These are phyloP conservation scores for Dascyllus trimaculatus DNA, from an alignment of 2,113 vertebrate species.

Conservation along the genomic window DNA sequence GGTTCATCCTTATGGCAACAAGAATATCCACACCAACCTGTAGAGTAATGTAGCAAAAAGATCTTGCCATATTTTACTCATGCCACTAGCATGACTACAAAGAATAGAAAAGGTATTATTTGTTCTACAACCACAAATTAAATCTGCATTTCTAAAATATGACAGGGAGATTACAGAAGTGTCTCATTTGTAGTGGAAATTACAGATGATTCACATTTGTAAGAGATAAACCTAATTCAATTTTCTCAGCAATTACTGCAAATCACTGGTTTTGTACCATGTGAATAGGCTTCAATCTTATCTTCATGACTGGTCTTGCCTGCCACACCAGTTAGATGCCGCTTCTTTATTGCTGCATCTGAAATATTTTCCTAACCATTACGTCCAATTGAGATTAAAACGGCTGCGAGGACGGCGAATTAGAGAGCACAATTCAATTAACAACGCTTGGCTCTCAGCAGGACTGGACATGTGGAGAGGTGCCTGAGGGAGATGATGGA, in stretches of 20 bases:
- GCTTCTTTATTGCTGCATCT: slow-evolving; percentile 34
- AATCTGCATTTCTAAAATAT: neutral
- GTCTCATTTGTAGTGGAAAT: slow-evolving; percentile 5
- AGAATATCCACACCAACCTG: neutral
- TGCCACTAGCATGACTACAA: neutral
- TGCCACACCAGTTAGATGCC: slow-evolving; percentile 3
- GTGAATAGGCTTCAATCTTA: slow-evolving; percentile 19
- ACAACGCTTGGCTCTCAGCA: slow-evolving; percentile 46
- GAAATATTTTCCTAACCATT: slow-evolving; percentile 48
- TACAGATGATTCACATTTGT: neutral
- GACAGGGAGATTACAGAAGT: neutral
- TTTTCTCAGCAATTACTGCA: slow-evolving; percentile 7
- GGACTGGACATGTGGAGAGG: slow-evolving; percentile 36
- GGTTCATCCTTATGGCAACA: neutral
- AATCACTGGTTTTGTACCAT: slow-evolving; percentile 18
- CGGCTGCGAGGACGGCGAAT: slow-evolving; percentile 5
- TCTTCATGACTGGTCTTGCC: slow-evolving; percentile 28
- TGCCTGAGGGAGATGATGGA: slow-evolving; percentile 33
- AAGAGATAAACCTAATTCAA: neutral
- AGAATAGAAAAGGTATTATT: neutral
- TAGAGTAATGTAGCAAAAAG: neutral
- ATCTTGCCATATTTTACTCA: neutral
- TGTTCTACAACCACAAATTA: neutral
- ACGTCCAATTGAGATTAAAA: slow-evolving; percentile 45
- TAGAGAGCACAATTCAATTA: slow-evolving; percentile 58